phyloP scores from a whole-genome alignment of 2,797 vertebrate species.

The Acipenser ruthenus region DNA sequence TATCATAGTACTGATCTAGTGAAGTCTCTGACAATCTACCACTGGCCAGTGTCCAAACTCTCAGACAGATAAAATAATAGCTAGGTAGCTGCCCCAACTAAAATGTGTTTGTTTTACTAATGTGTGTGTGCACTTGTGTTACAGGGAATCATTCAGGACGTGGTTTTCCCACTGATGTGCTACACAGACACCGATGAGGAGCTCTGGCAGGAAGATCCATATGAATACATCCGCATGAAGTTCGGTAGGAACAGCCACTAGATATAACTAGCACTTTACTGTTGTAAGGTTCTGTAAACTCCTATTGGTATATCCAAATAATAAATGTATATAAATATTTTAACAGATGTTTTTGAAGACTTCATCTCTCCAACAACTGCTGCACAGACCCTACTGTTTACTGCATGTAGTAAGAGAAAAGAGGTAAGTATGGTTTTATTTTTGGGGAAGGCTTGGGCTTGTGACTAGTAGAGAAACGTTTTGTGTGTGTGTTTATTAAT shows the following conservation, averaged over 20 bases:
- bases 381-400: slow-evolving; percentile 93
- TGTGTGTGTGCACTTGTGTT: slow-evolving; percentile 16
- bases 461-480: too few species aligned
- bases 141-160: slow-evolving; percentile 97
- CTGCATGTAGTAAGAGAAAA: slow-evolving; percentile 97
- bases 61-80: too few species aligned
- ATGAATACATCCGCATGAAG: slow-evolving; percentile 99
- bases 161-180: slow-evolving; percentile 99
- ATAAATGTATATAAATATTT: too few species aligned
- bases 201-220: slow-evolving; percentile 97
- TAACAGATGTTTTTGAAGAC: slow-evolving; percentile 94
- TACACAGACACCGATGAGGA: slow-evolving; percentile 98
- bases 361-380: slow-evolving; percentile 98
- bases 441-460: too few species aligned
- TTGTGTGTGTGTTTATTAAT: too few species aligned
- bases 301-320: too few species aligned
- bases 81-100: too few species aligned
- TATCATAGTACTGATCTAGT: slow-evolving; percentile 93
- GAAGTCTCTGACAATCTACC: slow-evolving; percentile 45
- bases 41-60: too few species aligned
- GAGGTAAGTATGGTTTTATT: slow-evolving; percentile 60
- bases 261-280: too few species aligned
- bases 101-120: background rate
- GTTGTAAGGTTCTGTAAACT: too few species aligned
- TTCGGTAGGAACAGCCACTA: slow-evolving; percentile 67